Evolutionary conservation across 2,888 invertebrate species (phyloP).

Genomic region (Tridacna crocea): DNA sequence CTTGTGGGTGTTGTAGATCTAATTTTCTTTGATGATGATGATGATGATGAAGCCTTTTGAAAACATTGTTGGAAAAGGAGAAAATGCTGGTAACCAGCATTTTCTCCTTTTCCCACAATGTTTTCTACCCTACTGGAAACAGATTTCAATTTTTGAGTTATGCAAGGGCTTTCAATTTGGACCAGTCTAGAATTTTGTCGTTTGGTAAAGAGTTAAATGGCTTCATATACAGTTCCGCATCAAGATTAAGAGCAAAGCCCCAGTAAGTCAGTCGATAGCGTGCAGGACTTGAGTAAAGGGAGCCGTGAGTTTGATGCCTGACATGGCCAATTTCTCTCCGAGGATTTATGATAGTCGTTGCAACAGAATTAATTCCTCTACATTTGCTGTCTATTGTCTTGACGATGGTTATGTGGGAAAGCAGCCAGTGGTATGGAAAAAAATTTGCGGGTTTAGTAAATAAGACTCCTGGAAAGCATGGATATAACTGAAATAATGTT

Average conservation of each 20-base stretch:
- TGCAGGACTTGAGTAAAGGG: neutral
- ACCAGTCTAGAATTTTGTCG: neutral
- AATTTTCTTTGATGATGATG: no score
- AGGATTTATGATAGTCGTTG: neutral
- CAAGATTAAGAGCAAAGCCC: neutral
- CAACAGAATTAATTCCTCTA: neutral
- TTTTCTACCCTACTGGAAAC: neutral
- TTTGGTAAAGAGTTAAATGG: neutral
- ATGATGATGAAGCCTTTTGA: neutral
- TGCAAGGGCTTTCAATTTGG: neutral
- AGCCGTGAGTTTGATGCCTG: neutral
- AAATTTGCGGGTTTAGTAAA: neutral
- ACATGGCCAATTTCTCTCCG: neutral
- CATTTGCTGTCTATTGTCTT: neutral
- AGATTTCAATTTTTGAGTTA: neutral
- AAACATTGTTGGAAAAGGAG: neutral
- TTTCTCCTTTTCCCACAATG: slow-evolving; percentile 9
- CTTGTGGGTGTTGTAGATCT: neutral
- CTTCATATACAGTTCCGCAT: no score
- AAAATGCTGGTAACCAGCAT: neutral
- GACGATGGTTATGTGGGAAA: neutral
- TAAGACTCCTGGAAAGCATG: neutral
- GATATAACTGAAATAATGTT: no score
- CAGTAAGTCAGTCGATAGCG: neutral
- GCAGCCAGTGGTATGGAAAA: neutral